Conservation (phyloP, 2,113 vertebrate genomes). For the Irena cyanogastra region DNA sequence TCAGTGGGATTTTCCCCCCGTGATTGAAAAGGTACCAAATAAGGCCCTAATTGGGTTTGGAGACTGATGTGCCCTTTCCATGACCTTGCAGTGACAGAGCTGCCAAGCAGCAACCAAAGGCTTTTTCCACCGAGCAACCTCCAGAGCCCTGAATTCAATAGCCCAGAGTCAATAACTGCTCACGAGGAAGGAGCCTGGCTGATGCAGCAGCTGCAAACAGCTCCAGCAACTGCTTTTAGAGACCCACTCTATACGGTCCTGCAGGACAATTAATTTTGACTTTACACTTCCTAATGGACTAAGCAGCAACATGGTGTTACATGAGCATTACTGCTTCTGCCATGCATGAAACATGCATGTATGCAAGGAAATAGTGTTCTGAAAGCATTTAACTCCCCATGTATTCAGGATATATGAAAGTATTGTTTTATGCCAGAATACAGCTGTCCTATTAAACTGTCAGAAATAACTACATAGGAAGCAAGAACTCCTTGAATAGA, state of each 20-base stretch:
- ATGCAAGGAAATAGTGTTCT: neutral
- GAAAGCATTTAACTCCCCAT: neutral
- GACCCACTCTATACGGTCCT: neutral
- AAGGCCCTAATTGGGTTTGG: neutral
- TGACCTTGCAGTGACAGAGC: constrained; percentile 3
- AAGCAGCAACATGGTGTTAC: neutral
- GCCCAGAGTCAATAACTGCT: constrained; percentile 15
- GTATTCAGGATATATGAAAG: neutral
- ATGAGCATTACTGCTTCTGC: neutral
- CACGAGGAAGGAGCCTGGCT: neutral
- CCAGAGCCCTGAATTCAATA: constrained; percentile 41
- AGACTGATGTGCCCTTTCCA: neutral
- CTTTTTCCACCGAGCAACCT: constrained; percentile 9
- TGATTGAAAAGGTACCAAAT: neutral
- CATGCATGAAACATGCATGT: neutral
- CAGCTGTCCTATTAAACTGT: constrained; percentile 19
- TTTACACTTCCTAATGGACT: constrained; percentile 19
- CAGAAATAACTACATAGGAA: neutral
- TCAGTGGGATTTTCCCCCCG: neutral
- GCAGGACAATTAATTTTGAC: constrained; percentile 24
- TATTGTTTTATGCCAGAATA: neutral
- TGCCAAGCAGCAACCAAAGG: neutral
- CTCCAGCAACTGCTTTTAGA: neutral
- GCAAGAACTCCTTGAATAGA: neutral
- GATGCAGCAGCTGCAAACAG: neutral